These are phyloP conservation scores for Myotis pilosus DNA, from an alignment of 2,797 vertebrate species.

Conservation along the genomic window DNA sequence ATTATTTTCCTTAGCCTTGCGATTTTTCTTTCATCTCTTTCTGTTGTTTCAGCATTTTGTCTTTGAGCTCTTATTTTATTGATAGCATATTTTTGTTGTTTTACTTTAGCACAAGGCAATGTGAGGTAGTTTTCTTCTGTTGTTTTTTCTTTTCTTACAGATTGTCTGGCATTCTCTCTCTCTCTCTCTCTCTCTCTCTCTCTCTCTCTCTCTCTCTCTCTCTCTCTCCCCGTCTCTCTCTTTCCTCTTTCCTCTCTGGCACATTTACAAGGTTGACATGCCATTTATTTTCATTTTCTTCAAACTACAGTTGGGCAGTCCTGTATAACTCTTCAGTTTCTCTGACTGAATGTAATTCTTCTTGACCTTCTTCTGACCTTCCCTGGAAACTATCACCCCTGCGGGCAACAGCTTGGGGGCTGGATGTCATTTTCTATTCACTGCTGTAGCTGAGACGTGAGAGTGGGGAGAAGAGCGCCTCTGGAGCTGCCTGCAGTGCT, in stretches of 20 bases:
- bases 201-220: neutral
- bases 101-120: constrained; percentile 8
- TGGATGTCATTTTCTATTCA: neutral
- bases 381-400: neutral
- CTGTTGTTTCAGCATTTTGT: constrained; percentile 26
- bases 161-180: neutral
- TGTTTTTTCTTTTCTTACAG: neutral
- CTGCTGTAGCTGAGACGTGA: neutral
- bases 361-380: neutral
- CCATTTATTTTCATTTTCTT: constrained; percentile 29
- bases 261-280: neutral
- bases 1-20: neutral
- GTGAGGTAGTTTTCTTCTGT: neutral
- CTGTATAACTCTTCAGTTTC: neutral
- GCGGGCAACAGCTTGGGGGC: neutral
- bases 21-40: constrained; percentile 14
- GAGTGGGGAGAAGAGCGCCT: neutral
- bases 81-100: neutral
- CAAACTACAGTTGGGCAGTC: neutral
- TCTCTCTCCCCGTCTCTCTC: too few relatives aligned
- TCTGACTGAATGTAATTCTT: neutral
- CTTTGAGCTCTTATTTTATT: constrained; percentile 34
- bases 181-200: neutral
- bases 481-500: neutral
- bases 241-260: neutral